Evolutionary conservation across 2,888 invertebrate genomes (phyloP), one percentile per base, ranked within the genome.

Genomic region (Aleiodes alternator): DNA sequence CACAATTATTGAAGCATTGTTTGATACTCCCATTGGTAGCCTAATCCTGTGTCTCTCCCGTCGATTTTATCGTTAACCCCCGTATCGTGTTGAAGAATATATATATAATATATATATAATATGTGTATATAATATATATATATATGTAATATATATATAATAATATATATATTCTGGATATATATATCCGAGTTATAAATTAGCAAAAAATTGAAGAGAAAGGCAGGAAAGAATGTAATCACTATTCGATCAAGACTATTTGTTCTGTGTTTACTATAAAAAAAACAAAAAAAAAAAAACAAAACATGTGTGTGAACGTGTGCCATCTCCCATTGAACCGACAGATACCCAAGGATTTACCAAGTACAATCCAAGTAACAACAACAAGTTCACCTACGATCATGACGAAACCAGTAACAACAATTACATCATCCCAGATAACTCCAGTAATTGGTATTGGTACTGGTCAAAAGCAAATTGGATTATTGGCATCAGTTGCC

Each of bases 321-420:
- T 83, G 87, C 85, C 86, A 85, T 64, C 38, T 59, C 86, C 87
- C 87, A 85, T 88, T 88, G 86, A 88, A 88, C 88, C 90, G 91
- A 90, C 92, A 92, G 92, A 91, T 91, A 90, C 90, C 90, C 90
- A 92, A 92, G 92, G 92, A 92, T 86, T 87, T 90, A 85, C 84
- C 90, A 84, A 90, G 88, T 86, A 88, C 89, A 82, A 89, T 88
- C 86, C 88, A 86, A 86, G 87, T 88, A 87, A 87, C 89, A 86
- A 87, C 89, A 86, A 87, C 90, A 85, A 87, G 87, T 83, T 86
- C 89, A 87, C 87, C 89, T 81, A 87, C 87, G 86, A 88, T 87
- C 87, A 87, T 87, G 84, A 88, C 86, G 83, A 88, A 88, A 85
- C 85, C 86, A 78, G 86, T 84, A 76, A 75, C 84, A 81, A 79